Evolutionary conservation across 2,113 vertebrate species (phyloP), one percentile per base, ranked within the genome.

Genomic region (Euleptes europaea): DNA sequence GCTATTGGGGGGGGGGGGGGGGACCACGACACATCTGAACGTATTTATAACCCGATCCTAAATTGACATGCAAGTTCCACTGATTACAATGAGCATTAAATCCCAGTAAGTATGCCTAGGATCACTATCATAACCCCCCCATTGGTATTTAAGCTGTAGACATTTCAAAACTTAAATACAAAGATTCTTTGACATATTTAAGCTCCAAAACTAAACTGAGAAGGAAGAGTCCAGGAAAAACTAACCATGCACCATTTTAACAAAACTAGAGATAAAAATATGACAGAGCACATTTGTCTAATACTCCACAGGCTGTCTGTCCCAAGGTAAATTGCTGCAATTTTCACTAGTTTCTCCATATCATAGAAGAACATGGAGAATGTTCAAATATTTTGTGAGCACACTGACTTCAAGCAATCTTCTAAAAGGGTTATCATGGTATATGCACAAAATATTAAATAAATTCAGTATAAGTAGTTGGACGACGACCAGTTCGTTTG

Each of bases 401-500:
- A 0, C 75, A 80, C 4, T 70, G 88, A 69, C 87, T 91, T 90
- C 40, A n/a, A 84, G 88, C 60, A 87, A 83, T 87, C 65, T 70
- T 40, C 21, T 38, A 57, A 26, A 75, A 83, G 69, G 82, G 83
- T 80, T 40, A 80, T 85, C 13, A 0, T 42, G 42, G 51, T 35
- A 78, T 85, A 91, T 74, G 33, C 1, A 93, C 89, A 90, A 71
- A 89, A 49, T 23, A 77, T 15, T 70, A 71, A 90, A 89, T 47
- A 78, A 85, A 90, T 81, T 83, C 70, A 84, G 26, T 72, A 7
- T 69, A 86, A 80, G 15, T 86, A 76, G 87, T 84, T 94, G 93
- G 88, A 90, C 92, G 92, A 82, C 84, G 65, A 28, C 71, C 86
- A 86, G 86, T 89, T 81, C 84, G 82, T 90, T 93, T 92, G 93